phyloP scores from a whole-genome alignment of 2,888 invertebrate species.

The Apamea crenata region DNA sequence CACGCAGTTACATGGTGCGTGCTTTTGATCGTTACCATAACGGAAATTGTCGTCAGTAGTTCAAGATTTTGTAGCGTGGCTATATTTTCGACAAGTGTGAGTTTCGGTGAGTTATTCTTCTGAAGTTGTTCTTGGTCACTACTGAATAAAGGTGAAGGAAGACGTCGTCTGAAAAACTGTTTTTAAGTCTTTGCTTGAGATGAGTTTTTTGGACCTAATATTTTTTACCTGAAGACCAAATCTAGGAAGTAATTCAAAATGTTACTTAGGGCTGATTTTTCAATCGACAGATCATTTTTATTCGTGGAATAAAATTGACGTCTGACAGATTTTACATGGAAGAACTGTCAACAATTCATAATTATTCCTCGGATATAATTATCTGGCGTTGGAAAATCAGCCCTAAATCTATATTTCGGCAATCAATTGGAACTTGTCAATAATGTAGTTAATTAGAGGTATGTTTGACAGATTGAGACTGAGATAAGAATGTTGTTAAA shows the following conservation, averaged over 20 bases:
- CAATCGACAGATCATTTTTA: too few relatives aligned
- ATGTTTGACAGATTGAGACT: not conserved
- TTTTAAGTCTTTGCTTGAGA: not conserved
- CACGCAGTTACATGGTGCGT: slow-evolving; percentile 50
- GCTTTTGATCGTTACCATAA: slow-evolving; percentile 24
- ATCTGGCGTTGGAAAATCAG: too few relatives aligned
- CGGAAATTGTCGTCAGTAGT: slow-evolving; percentile 38
- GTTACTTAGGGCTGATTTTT: not conserved
- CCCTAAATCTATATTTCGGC: not conserved
- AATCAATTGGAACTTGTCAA: not conserved
- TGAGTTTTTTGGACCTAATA: not conserved
- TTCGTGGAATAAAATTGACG: too few relatives aligned
- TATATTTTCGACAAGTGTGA: not conserved
- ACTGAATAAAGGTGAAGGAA: not conserved
- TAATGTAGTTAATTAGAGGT: not conserved
- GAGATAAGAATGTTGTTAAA: not conserved
- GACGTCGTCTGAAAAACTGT: not conserved
- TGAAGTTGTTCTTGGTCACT: not conserved
- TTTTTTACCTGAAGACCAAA: not conserved
- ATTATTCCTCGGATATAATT: too few relatives aligned
- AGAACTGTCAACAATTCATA: not conserved
- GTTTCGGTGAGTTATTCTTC: not conserved
- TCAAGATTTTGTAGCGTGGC: not conserved
- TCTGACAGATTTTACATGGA: too few relatives aligned
- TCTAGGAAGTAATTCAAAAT: not conserved